Conservation (phyloP, 2,113 vertebrate genomes). For the Daphoenositta chrysoptera region DNA sequence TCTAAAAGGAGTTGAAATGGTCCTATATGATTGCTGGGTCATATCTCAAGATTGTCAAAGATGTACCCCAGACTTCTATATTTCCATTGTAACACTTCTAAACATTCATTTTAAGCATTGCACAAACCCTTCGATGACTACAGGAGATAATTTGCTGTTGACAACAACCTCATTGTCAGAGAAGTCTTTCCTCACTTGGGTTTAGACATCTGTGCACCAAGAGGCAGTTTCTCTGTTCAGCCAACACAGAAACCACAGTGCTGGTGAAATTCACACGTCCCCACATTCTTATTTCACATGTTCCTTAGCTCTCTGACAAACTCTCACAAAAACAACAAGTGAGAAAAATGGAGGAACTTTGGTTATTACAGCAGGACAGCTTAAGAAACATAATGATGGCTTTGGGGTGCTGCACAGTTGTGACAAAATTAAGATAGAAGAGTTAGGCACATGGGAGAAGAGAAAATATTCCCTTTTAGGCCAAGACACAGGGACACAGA, state of each 20-base stretch:
- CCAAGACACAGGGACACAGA: neutral
- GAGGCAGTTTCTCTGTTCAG: neutral
- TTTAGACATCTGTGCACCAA: neutral
- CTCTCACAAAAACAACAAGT: neutral
- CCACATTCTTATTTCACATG: neutral
- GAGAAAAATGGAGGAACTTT: neutral
- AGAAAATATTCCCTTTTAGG: neutral
- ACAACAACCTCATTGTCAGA: accelerated
- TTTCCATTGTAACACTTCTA: neutral
- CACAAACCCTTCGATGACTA: accelerated
- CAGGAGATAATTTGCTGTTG: neutral
- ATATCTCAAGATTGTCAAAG: neutral
- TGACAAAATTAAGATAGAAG: neutral
- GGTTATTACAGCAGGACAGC: neutral
- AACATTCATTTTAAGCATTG: neutral
- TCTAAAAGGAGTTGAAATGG: neutral
- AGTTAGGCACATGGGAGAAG: neutral
- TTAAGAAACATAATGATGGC: neutral
- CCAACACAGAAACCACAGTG: neutral
- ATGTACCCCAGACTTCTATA: accelerated
- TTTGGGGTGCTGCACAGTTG: neutral
- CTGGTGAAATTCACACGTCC: accelerated
- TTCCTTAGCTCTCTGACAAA: neutral
- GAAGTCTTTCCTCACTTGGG: neutral
- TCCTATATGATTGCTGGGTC: neutral